These are phyloP conservation scores for Solea solea DNA, from an alignment of 2,113 vertebrate species.

Conservation along the genomic window DNA sequence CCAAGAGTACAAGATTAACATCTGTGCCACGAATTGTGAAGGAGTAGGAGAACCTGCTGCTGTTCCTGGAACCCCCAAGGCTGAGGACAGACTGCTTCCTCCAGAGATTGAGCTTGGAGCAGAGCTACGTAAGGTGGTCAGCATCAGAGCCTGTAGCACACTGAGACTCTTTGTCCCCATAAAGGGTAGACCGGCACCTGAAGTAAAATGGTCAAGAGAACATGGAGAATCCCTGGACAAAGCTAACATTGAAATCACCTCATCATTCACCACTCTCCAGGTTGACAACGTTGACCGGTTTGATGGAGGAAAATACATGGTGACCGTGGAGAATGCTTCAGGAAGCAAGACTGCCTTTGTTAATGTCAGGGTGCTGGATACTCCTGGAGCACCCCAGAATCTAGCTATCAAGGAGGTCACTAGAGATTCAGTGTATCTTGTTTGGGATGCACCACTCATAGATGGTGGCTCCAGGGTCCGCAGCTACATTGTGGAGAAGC, in stretches of 20 bases:
- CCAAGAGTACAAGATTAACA: conserved; percentile 95
- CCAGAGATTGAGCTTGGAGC: conserved; percentile 97
- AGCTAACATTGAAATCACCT: conserved; percentile 92
- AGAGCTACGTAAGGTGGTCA: conserved; percentile 94
- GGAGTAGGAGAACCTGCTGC: conserved; percentile 93
- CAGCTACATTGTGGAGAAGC: conserved; percentile 96
- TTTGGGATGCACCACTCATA: conserved; percentile 95
- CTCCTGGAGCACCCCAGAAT: conserved; percentile 94
- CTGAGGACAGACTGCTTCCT: conserved; percentile 92
- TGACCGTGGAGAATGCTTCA: conserved; percentile 93
- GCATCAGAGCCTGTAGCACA: conserved; percentile 93
- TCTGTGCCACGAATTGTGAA: conserved; percentile 94
- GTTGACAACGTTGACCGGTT: conserved; percentile 95
- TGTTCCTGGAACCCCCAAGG: conserved; percentile 92
- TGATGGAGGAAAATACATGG: conserved; percentile 94
- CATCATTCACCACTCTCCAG: conserved; percentile 93
- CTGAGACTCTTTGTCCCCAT: conserved; percentile 97
- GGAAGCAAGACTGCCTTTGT: conserved; percentile 96
- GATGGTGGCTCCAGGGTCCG: conserved; percentile 96
- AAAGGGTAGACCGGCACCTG: conserved; percentile 94
- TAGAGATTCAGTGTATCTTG: conserved; percentile 92
- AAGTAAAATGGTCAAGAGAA: conserved; percentile 96
- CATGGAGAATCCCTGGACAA: conserved; percentile 91
- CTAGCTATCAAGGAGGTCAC: conserved; percentile 93
- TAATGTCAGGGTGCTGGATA: conserved; percentile 94